Percentiles rank a stretch among this genome's conserved stretches.
phyloP scores from a whole-genome alignment of 2,888 invertebrate genomes.

The Hypomecis atomaria region DNA sequence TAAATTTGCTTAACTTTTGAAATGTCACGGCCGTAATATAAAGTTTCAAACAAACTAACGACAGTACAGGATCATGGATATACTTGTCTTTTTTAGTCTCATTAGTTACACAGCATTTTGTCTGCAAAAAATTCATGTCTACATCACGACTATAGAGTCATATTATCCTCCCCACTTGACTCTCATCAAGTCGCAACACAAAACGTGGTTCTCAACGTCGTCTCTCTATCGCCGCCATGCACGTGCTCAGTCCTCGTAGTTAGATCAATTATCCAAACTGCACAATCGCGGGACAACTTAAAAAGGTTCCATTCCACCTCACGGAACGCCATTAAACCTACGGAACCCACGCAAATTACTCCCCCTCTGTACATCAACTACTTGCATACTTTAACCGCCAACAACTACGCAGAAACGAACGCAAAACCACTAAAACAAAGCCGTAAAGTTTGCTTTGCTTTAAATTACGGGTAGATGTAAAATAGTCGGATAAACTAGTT shows the following conservation, averaged over 20 bases:
- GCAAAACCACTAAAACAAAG: slow-evolving; percentile 44
- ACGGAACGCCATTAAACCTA: slow-evolving; percentile 63
- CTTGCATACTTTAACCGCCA: slow-evolving; percentile 62
- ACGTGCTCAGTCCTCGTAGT: slow-evolving; percentile 18
- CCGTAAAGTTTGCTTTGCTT: slow-evolving; percentile 54
- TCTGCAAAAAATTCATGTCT: no score
- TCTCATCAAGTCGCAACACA: slow-evolving; percentile 1
- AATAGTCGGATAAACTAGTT: slow-evolving; percentile 72
- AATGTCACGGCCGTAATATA: no score
- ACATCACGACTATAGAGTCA: no score
- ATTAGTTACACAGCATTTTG: no score
- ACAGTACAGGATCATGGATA: no score
- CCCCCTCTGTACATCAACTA: slow-evolving; percentile 50
- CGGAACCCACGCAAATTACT: slow-evolving; percentile 57
- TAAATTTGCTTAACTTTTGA: no score
- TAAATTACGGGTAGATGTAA: slow-evolving; percentile 31
- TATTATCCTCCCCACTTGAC: background rate
- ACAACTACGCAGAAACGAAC: slow-evolving; percentile 26
- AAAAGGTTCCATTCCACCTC: slow-evolving; percentile 36
- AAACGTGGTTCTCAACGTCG: background rate
- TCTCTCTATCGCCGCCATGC: slow-evolving; percentile 2
- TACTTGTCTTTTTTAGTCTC: no score
- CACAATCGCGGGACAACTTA: slow-evolving; percentile 29
- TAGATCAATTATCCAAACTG: slow-evolving; percentile 33
- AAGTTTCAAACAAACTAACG: no score